These are phyloP conservation scores for Acrocyrtus sp. DNA, from an alignment of 2,888 invertebrate genomes.

Conservation along the genomic window DNA sequence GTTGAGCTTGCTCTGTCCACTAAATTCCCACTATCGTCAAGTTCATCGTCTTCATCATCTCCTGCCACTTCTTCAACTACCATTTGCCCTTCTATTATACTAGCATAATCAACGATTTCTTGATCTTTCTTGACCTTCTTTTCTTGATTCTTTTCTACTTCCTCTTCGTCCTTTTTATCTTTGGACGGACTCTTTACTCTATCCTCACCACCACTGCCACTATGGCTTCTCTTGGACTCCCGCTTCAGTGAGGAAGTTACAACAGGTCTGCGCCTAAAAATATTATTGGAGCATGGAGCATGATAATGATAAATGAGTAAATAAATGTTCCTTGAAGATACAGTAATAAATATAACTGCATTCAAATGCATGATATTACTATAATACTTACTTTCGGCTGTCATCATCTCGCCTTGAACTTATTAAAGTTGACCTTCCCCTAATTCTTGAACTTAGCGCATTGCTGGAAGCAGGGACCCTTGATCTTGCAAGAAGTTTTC, in stretches of 20 bases:
- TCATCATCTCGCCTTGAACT: slow-evolving; percentile 28
- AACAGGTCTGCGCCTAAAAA: slow-evolving; percentile 19
- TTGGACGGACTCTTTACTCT: slow-evolving; percentile 2
- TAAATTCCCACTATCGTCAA: slow-evolving; percentile 17
- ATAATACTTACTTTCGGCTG: slow-evolving; percentile 28
- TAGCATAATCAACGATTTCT: slow-evolving; percentile 24
- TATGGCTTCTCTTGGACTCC: slow-evolving; percentile 21
- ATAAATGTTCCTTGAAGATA: too few relatives aligned
- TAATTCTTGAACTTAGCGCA: slow-evolving; percentile 8
- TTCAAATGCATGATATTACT: neutral
- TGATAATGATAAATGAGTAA: too few relatives aligned
- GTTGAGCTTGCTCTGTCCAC: slow-evolving; percentile 1
- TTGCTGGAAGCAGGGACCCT: slow-evolving; percentile 46
- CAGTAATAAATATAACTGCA: too few relatives aligned
- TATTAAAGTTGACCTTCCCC: slow-evolving; percentile 5
- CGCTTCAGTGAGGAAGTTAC: neutral
- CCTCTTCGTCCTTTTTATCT: slow-evolving; percentile 29
- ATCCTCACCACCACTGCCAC: slow-evolving; percentile 19
- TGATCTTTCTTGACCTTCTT: slow-evolving; percentile 8
- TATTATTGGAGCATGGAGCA: too few relatives aligned
- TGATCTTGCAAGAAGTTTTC: slow-evolving; percentile 50
- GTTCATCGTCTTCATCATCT: slow-evolving; percentile 41
- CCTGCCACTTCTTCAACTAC: slow-evolving; percentile 49
- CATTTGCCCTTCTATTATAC: slow-evolving; percentile 39
- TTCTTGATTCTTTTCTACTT: slow-evolving; percentile 6